Percentiles rank a stretch among this genome's conserved stretches.
phyloP scores from a whole-genome alignment of 2,888 invertebrate species.

The Eubasilissa splendida region DNA sequence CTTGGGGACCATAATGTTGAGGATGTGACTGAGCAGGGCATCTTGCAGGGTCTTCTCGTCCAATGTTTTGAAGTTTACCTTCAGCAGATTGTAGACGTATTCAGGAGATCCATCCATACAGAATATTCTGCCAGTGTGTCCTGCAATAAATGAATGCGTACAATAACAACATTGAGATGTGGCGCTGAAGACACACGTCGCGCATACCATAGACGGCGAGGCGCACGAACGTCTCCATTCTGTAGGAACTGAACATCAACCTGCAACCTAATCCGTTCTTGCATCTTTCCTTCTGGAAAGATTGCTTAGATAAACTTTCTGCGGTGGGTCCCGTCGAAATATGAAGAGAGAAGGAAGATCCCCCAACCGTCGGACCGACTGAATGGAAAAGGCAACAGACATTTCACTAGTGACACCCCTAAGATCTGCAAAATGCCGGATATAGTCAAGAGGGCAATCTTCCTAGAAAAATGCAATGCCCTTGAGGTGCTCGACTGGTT shows the following conservation, averaged over 20 bases:
- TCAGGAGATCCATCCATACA: constrained; percentile 89
- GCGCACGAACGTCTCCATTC: no score
- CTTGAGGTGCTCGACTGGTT: no score
- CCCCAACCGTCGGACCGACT: not conserved
- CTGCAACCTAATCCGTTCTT: no score
- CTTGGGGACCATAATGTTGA: constrained; percentile 70
- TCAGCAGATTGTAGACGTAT: constrained; percentile 74
- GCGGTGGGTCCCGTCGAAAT: no score
- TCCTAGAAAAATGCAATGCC: no score
- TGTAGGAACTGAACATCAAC: no score
- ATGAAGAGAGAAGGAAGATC: not conserved
- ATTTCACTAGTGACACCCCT: no score
- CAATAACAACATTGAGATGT: not conserved
- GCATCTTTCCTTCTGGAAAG: no score
- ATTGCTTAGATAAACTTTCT: no score
- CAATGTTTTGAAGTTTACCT: constrained; percentile 67
- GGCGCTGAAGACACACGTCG: no score
- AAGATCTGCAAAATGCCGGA: not conserved
- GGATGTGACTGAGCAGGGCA: constrained; percentile 72
- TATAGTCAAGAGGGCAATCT: not conserved
- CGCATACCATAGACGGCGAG: no score
- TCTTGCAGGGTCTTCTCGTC: constrained; percentile 73
- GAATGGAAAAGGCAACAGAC: no score
- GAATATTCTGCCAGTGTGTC: constrained; percentile 75
- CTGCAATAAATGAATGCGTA: constrained; percentile 59